Percentiles rank a stretch among this genome's conserved stretches.
Conservation (phyloP, 2,113 vertebrate species). For the Balaenoptera acutorostrata region DNA sequence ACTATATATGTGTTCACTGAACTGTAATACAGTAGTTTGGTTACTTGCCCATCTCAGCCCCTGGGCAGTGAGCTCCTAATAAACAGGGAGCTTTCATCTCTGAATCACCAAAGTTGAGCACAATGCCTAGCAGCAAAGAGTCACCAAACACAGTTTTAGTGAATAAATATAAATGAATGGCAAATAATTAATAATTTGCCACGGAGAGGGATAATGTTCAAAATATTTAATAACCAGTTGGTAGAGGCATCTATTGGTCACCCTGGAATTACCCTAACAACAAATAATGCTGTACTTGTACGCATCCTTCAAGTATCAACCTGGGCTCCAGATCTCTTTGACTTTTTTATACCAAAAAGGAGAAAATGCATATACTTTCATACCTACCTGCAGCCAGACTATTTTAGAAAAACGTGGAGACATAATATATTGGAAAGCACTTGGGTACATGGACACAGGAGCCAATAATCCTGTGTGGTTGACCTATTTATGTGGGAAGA, state of each 20-base stretch:
- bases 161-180: not conserved
- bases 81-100: not conserved
- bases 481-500: constrained; percentile 10
- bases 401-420: not conserved
- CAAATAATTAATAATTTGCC: not conserved
- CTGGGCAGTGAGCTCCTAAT: not conserved
- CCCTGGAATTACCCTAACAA: not conserved
- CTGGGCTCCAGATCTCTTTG: no score
- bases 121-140: not conserved
- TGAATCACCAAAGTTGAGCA: not conserved
- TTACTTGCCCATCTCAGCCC: not conserved
- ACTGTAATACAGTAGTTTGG: no score
- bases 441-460: not conserved
- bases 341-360: not conserved
- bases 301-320: not conserved
- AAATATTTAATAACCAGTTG: not conserved
- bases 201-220: not conserved
- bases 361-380: not conserved
- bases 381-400: not conserved
- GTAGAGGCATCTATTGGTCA: not conserved
- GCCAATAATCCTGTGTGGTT: not conserved
- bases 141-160: not conserved
- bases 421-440: not conserved
- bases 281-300: not conserved
- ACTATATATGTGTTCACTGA: not conserved